Percentiles rank a stretch among this genome's conserved stretches.
Conservation (phyloP, 2,888 invertebrate species). For the Folsomia candida region DNA sequence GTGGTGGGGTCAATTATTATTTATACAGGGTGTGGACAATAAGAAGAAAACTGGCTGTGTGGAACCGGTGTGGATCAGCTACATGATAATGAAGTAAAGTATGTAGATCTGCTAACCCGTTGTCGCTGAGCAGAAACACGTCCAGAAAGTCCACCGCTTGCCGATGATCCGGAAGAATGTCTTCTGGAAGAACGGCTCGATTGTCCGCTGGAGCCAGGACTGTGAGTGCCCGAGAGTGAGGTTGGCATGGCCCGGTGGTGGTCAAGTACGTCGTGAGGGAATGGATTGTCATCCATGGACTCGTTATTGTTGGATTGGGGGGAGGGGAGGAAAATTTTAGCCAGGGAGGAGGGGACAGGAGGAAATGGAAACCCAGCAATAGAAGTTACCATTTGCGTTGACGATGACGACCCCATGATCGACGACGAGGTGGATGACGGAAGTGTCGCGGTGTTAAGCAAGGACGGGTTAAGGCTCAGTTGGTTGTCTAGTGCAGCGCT, state of each 20-base stretch:
- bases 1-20: neutral
- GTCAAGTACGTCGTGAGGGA: too few species aligned
- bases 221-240: conserved; percentile 35
- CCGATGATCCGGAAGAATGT: conserved; percentile 52
- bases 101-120: conserved; percentile 67
- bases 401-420: conserved; percentile 43
- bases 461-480: conserved; percentile 46
- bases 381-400: conserved; percentile 51
- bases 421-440: conserved; percentile 34
- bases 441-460: conserved; percentile 44
- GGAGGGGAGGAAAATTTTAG: conserved; percentile 27
- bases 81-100: conserved; percentile 1
- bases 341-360: conserved; percentile 38
- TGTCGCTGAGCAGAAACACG: conserved; percentile 74
- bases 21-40: too few species aligned
- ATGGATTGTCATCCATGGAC: too few species aligned
- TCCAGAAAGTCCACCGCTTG: conserved; percentile 60
- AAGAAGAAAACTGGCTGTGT: neutral
- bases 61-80: neutral
- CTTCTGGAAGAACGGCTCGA: conserved; percentile 42
- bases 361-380: conserved; percentile 49
- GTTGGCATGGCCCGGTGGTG: too few species aligned
- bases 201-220: conserved; percentile 43
- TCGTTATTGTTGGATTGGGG: conserved; percentile 43
- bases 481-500: conserved; percentile 51